These are phyloP conservation scores for Hermatobates lingyangjiaoensis DNA, from an alignment of 1,140 invertebrate genomes.

Conservation along the genomic window DNA sequence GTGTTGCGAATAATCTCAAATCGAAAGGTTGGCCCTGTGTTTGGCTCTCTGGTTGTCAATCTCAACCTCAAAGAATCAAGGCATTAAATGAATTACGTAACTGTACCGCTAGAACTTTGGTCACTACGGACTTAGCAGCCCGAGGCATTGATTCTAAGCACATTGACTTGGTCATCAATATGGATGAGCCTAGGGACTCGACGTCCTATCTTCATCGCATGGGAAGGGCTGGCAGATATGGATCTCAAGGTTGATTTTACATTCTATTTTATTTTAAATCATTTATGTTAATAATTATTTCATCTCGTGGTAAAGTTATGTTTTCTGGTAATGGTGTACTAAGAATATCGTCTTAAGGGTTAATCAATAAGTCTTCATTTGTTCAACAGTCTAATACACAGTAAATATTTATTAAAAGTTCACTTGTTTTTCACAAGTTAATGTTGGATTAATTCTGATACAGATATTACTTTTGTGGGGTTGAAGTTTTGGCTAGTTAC, in stretches of 20 bases:
- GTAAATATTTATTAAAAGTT: no score
- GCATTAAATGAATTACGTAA: conserved; percentile 6
- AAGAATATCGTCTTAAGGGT: no score
- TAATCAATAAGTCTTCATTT: no score
- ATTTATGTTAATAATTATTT: no score
- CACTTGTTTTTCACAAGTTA: no score
- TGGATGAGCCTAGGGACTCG: conserved; percentile 63
- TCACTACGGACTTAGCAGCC: conserved; percentile 79
- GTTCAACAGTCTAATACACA: no score
- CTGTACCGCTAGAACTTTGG: conserved; percentile 47
- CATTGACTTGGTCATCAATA: conserved; percentile 83
- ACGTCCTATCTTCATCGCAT: conserved; percentile 90
- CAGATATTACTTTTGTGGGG: no score
- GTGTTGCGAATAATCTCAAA: conserved; percentile 46
- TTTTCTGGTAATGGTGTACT: no score
- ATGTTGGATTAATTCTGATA: no score
- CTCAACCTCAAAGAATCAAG: conserved; percentile 6
- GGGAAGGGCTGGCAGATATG: conserved; percentile 81
- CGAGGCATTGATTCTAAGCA: conserved; percentile 79
- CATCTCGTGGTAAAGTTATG: no score
- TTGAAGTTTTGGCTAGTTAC: no score
- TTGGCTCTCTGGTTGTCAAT: conserved; percentile 11
- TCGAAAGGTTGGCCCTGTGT: conserved; percentile 31
- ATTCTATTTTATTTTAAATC: no score
- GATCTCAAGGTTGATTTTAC: conserved; percentile 54